Conservation (phyloP, 2,797 vertebrate genomes). For the Dipus sagitta region DNA sequence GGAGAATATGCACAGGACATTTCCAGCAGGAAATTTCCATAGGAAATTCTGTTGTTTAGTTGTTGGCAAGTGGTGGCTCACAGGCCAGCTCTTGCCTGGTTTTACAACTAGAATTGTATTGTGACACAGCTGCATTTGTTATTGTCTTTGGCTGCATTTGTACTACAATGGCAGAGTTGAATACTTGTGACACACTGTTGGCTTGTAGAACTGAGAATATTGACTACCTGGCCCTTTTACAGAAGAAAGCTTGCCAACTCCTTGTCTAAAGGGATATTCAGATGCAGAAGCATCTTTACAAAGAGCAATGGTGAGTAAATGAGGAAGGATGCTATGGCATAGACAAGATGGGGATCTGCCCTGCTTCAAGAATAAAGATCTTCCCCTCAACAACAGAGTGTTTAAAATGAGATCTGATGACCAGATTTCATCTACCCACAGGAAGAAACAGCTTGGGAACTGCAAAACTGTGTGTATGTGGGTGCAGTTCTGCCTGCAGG, state of each 20-base stretch:
- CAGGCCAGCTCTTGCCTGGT: not conserved
- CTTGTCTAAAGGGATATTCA: not conserved
- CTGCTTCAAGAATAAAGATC: not conserved
- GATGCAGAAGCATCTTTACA: not conserved
- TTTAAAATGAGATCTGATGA: conserved; percentile 40
- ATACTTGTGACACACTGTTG: not conserved
- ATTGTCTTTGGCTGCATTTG: not conserved
- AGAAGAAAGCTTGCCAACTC: not conserved
- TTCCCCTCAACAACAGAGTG: not conserved
- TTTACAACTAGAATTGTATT: conserved; percentile 25
- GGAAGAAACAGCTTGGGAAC: not conserved
- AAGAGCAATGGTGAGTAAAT: conserved; percentile 15
- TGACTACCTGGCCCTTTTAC: not conserved
- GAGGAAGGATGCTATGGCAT: not conserved
- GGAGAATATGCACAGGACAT: not conserved
- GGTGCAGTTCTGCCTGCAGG: not conserved
- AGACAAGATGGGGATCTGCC: too few species aligned
- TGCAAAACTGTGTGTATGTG: rapidly evolving
- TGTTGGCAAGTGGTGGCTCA: not conserved
- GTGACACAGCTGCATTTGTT: not conserved
- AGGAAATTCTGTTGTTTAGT: not conserved
- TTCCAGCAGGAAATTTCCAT: not conserved
- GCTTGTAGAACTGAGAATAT: not conserved
- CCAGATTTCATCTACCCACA: not conserved
- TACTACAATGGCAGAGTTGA: not conserved